Evolutionary conservation across 2,888 invertebrate species (phyloP), one percentile per base, ranked within the genome.

Genomic region (Platypus cylindrus): DNA sequence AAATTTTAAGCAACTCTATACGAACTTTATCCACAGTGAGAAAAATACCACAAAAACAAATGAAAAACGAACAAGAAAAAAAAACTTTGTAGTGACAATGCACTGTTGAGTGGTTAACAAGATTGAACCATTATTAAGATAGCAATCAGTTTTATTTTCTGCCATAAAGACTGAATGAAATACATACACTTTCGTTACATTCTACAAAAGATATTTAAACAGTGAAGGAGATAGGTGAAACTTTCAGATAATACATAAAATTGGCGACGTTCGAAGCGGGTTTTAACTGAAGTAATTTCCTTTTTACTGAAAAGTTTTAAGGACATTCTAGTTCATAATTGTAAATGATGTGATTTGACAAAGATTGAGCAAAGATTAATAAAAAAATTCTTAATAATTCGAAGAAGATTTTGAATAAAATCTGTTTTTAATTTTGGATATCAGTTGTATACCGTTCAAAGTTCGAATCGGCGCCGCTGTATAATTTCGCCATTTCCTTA

Each of bases 81-180:
- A 54, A 51, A 52, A 52, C 46, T 51, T 50, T 52, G n/a, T n/a
- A 56, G 55, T 48, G 53, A 56, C 55, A 51, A 55, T 56, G 56
- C 54, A 53, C 54, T 52, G 55, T 53, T 52, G 55, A 55, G 60
- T 56, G 57, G 59, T 60, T 60, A 59, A 61, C 60, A 60, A 59
- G 61, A 61, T 61, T 60, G 60, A 58, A 58, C 60, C 50, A 59
- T 60, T 58, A 61, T 61, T 61, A 61, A 60, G 60, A 60, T 60
- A 58, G 60, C 60, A 60, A 60, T 61, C 60, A 58, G 55, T 59
- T 62, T 62, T 62, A 62, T 62, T 60, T 55, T 58, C 55, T 50
- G 45, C 58, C 51, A 60, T 61, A 61, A 61, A 61, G 56, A 54
- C 51, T 49, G 52, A 49, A 52, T 51, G 55, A 56, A 57, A 58